Percentiles rank a stretch among this genome's conserved stretches.
phyloP scores from a whole-genome alignment of 2,797 vertebrate species.

The Menidia menidia region DNA sequence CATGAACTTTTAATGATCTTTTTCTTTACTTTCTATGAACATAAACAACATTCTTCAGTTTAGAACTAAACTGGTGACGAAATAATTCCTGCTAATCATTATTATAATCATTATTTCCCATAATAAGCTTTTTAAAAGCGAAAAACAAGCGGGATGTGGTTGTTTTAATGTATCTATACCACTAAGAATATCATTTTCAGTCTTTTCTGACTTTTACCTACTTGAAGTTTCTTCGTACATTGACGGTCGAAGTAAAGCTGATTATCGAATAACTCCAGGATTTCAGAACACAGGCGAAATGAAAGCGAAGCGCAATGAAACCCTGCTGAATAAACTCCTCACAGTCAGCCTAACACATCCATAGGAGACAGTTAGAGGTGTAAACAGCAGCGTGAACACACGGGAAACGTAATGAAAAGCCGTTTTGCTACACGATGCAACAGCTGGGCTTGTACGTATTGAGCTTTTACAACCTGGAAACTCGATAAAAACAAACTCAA shows the following conservation, averaged over 20 bases:
- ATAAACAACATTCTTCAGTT: not conserved
- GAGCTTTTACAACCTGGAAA: too few relatives aligned
- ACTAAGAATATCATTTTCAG: not conserved
- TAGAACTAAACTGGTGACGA: not conserved
- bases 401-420: too few relatives aligned
- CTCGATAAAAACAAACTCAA: too few relatives aligned
- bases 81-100: not conserved
- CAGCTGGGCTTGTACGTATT: too few relatives aligned
- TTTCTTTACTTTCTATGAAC: constrained; percentile 10
- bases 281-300: not conserved
- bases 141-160: too few relatives aligned
- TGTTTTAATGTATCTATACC: not conserved
- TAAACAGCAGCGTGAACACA: not conserved
- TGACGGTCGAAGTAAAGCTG: not conserved
- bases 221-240: not conserved
- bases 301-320: not conserved
- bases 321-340: not conserved
- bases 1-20: not conserved
- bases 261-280: not conserved
- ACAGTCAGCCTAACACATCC: not conserved
- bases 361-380: not conserved
- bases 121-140: too few relatives aligned
- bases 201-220: not conserved
- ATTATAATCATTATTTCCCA: too few relatives aligned
- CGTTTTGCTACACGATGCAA: too few relatives aligned